phyloP scores from a whole-genome alignment of 2,888 invertebrate species.

The Cynaeus angustus region DNA sequence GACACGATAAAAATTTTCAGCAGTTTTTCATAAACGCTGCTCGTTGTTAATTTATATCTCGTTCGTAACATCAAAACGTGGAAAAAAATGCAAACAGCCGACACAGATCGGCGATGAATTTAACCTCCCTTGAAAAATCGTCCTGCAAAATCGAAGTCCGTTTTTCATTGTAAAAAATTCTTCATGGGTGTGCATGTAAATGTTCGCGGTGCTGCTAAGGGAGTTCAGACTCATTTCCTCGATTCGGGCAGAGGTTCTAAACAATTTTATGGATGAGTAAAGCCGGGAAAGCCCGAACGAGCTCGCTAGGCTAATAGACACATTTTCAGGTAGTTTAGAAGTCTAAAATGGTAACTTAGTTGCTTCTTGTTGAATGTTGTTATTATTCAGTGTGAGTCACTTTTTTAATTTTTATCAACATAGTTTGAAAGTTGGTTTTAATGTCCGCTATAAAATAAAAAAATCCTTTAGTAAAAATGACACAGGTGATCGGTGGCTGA shows the following conservation, averaged over 20 bases:
- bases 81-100: conserved; percentile 3
- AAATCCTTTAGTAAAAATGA: too few species aligned
- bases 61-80: conserved; percentile 22
- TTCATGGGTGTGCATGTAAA: conserved; percentile 33
- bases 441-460: too few species aligned
- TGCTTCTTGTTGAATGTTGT: too few species aligned
- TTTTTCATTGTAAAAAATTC: conserved; percentile 35
- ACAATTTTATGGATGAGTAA: conserved; percentile 9
- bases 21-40: conserved; percentile 31
- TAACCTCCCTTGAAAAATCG: conserved; percentile 23
- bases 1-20: conserved; percentile 23
- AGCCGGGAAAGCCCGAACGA: too few species aligned
- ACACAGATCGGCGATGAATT: conserved; percentile 6
- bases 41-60: conserved; percentile 35
- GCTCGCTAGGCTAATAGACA: too few species aligned
- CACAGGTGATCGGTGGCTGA: background rate
- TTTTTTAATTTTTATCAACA: too few species aligned
- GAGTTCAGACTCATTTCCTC: conserved; percentile 24
- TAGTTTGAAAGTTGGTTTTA: too few species aligned
- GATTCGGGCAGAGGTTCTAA: conserved; percentile 5
- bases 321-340: too few species aligned
- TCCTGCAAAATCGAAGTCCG: conserved; percentile 24
- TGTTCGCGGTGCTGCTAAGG: conserved; percentile 26
- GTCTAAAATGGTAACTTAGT: too few species aligned
- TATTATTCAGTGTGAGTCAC: too few species aligned